phyloP scores from a whole-genome alignment of 2,888 invertebrate genomes.

The Drosophila neotestacea region DNA sequence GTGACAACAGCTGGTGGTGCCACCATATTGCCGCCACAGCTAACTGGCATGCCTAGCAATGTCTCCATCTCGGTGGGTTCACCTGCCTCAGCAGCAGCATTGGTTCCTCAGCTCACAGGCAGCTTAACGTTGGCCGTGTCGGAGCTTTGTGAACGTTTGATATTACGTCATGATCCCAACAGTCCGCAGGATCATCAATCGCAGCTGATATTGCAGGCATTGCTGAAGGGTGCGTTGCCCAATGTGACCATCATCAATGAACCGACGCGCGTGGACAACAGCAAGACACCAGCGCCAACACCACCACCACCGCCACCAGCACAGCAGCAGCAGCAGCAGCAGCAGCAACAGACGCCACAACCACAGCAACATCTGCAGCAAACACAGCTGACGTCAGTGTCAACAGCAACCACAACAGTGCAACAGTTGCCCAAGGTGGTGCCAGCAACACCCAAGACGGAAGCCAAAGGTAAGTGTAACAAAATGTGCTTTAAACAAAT shows the following conservation, averaged over 20 bases:
- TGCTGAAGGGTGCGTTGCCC: constrained; percentile 84
- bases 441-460: constrained; percentile 51
- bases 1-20: constrained; percentile 63
- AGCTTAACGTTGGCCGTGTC: constrained; percentile 89
- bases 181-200: constrained; percentile 86
- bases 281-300: constrained; percentile 45
- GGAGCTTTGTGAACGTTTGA: constrained; percentile 89
- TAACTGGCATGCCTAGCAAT: constrained; percentile 76
- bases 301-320: constrained; percentile 25
- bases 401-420: constrained; percentile 34
- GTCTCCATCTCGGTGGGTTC: constrained; percentile 82
- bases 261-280: constrained; percentile 76
- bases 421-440: constrained; percentile 45
- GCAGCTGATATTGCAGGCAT: constrained; percentile 84
- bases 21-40: constrained; percentile 69
- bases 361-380: constrained; percentile 37
- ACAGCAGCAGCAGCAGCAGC: constrained; percentile 35
- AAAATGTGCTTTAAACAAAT: no score
- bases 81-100: constrained; percentile 82
- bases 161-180: constrained; percentile 89
- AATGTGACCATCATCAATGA: constrained; percentile 85
- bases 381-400: constrained; percentile 30
- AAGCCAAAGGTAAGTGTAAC: constrained; percentile 53
- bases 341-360: constrained; percentile 38
- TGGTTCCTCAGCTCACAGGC: constrained; percentile 87